A percentile compares a stretch with the other conserved stretches of the same genome.
phyloP scores from a whole-genome alignment of 2,113 vertebrate genomes.

The Pipra filicauda region DNA sequence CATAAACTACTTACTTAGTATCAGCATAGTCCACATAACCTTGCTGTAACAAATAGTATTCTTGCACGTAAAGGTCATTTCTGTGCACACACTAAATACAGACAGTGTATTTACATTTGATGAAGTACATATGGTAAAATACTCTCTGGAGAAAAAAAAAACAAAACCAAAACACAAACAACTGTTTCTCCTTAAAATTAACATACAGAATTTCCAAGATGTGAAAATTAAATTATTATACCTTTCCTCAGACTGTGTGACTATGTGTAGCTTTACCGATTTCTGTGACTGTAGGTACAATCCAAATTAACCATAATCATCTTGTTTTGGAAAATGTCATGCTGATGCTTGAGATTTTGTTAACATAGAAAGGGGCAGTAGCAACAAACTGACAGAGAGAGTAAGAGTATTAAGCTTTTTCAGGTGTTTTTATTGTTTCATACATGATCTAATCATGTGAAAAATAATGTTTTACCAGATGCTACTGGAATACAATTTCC shows the following conservation, averaged over 20 bases:
- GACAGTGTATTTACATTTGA: neutral
- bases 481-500: neutral
- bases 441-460: neutral
- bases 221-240: neutral
- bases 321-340: neutral
- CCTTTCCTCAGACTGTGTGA: neutral
- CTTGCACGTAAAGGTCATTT: neutral
- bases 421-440: neutral
- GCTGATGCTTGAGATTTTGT: neutral
- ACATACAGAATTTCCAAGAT: neutral
- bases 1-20: neutral
- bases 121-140: neutral
- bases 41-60: neutral
- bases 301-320: neutral
- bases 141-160: neutral
- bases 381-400: neutral
- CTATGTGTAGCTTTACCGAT: neutral
- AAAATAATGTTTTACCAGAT: neutral
- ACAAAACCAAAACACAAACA: neutral
- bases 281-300: neutral
- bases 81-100: neutral
- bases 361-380: neutral
- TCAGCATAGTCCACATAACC: neutral
- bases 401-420: neutral
- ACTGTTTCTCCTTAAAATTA: neutral